Evolutionary conservation across 2,888 invertebrate species (phyloP), one percentile per base, ranked within the genome.

Genomic region (Xestia xanthographa): DNA sequence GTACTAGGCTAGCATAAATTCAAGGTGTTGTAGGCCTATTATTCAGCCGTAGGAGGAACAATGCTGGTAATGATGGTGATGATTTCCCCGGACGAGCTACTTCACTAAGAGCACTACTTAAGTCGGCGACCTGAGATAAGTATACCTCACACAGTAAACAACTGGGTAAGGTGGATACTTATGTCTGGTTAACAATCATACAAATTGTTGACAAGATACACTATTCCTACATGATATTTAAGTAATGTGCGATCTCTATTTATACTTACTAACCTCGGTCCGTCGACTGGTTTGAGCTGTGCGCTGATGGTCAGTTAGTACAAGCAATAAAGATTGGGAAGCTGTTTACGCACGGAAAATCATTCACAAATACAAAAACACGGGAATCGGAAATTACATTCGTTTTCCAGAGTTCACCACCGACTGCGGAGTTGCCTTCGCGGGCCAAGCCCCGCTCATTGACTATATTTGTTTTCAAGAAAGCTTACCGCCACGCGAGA

Each of bases 121-220:
- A 63, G n/a, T 17, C 17, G 63, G 34, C 41, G n/a, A 26, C 17
- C 41, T 41, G 41, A 0, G 41, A 9, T 63, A 63, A 63, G 63
- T 63, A 41, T 41, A 63, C 63, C 63, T 63, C 63, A 63, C n/a
- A 9, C 63, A 63, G 41, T n/a, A 41, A 63, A 63, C n/a, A 41
- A 41, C 41, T 43, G 17, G n/a, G n/a, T 63, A n/a, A 17, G 41
- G 17, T 41, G 41, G 8, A 63, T 63, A 63, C 41, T 63, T 63
- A 63, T 17, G 17, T 41, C 63, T 63, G n/a, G 38, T 63, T n/a
- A 63, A 38, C 38, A 41, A 63, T 63, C 63, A 41, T 14, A n/a
- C 14, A 14, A 63, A 41, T 41, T 62, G 62, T 38, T 38, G 22
- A 22, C 11, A 62, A 5, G 22, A 22, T 60, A 9, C 11, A 38